A percentile compares a stretch with the other conserved stretches of the same genome.
Conservation (phyloP, 2,797 vertebrate genomes). For the Scyliorhinus canicula region DNA sequence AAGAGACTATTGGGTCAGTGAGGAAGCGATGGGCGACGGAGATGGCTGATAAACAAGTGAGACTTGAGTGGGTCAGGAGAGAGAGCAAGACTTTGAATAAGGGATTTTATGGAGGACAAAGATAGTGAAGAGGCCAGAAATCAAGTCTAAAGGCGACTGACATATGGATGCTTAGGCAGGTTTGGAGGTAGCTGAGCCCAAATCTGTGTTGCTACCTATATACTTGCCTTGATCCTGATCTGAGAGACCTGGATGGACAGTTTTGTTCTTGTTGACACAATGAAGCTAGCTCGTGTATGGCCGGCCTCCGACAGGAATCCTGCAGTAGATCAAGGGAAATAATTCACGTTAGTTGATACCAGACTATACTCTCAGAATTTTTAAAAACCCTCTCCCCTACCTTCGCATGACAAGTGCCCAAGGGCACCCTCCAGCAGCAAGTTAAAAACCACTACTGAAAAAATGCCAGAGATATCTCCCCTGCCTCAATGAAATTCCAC, state of each 20-base stretch:
- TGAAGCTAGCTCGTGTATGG: constrained; percentile 81
- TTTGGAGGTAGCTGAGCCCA: background rate
- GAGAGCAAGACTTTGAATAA: background rate
- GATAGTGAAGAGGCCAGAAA: background rate
- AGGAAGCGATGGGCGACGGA: background rate
- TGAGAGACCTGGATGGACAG: constrained; percentile 89
- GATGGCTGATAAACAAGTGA: too few species aligned
- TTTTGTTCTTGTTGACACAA: constrained; percentile 85
- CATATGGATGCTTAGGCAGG: background rate
- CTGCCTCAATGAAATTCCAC: background rate
- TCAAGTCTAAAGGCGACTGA: background rate
- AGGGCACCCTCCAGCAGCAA: background rate
- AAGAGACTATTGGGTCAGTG: background rate
- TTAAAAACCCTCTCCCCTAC: background rate
- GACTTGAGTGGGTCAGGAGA: background rate
- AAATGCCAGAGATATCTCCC: background rate
- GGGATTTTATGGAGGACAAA: background rate
- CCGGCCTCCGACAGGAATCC: constrained; percentile 93
- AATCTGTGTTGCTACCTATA: background rate
- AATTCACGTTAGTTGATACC: background rate
- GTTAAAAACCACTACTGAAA: background rate
- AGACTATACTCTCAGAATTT: background rate
- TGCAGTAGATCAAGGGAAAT: constrained; percentile 45
- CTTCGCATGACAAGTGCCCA: too few species aligned
- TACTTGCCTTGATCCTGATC: constrained; percentile 84